Base-by-base conservation (phyloP, 2,113 vertebrate species). In the Barnardius zonarius region DNA sequence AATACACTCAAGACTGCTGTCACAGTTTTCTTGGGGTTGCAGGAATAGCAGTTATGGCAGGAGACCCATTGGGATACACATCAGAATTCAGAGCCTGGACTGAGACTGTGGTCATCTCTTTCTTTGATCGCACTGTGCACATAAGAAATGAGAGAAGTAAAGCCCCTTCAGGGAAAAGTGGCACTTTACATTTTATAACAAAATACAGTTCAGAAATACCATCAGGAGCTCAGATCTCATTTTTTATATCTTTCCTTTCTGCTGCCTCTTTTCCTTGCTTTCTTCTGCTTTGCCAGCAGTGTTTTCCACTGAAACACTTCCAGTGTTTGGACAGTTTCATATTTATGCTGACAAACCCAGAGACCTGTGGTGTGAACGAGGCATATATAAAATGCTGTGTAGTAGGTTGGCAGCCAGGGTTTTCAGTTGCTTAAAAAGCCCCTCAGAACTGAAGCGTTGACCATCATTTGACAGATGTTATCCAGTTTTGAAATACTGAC, bases 401-500 rank as follows among this genome's bases (percentile, higher is more conserved):
- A 83, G n/a, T 15, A 82, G 35, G 69, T 68, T 89, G 88, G 39
- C 87, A 44, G 28, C 18, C 23, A 37, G 39, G 17, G 19, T 39
- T 73, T 83, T 51, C 51, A n/a, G 46, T 25, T 87, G 37, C 69
- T 92, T 92, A 75, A 76, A 94, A 91, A 87, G 20, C 43, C n/a
- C 39, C 64, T 79, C 61, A 92, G 33, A 91, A 52, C 13, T 28
- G 27, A 84, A 84, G 7, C 3, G 0, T 7, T 93, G 66, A 52
- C 48, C 0, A 1, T 41, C 61, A 31, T 92, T 91, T 84, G n/a
- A 33, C 43, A 93, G 73, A 39, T 6, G 46, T 52, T 78, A 30
- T 14, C 93, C 66, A 37, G 7, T 72, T 83, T 68, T 86, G 61
- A 83, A 90, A 64, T 5, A 72, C 18, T 48, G 27, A 12, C 22